Evolutionary conservation across 2,888 invertebrate genomes (phyloP).

Genomic region (Stomorhina lunata): DNA sequence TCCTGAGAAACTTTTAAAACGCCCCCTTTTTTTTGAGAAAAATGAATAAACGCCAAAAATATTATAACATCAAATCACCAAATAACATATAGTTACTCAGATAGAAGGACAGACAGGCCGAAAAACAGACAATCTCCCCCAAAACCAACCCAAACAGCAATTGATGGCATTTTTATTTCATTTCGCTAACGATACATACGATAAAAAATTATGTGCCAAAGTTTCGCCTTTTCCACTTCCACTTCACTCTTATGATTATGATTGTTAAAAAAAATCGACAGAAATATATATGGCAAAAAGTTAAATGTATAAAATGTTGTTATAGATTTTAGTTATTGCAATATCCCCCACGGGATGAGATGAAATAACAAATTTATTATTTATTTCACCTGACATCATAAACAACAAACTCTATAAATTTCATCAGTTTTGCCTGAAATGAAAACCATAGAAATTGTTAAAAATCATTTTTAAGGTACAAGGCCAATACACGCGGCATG

Average conservation of each 20-base stretch:
- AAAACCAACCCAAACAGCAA: neutral
- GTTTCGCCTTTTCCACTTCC: slow-evolving; percentile 60
- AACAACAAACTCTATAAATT: slow-evolving; percentile 78
- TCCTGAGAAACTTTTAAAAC: slow-evolving; percentile 53
- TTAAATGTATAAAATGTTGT: slow-evolving; percentile 2
- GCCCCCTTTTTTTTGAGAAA: slow-evolving; percentile 34
- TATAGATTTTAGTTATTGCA: slow-evolving; percentile 13
- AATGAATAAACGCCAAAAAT: slow-evolving; percentile 49
- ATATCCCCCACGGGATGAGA: slow-evolving; percentile 60
- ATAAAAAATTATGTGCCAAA: slow-evolving; percentile 63
- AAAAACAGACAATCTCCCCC: slow-evolving; percentile 27
- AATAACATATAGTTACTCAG: no score
- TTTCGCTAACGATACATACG: slow-evolving; percentile 49
- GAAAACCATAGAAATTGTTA: slow-evolving; percentile 62
- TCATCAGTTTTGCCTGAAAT: slow-evolving; percentile 65
- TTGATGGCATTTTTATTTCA: slow-evolving; percentile 38
- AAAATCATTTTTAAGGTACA: slow-evolving; percentile 58
- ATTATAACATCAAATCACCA: slow-evolving; percentile 36
- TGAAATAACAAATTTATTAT: slow-evolving; percentile 79
- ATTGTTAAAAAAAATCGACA: slow-evolving; percentile 5
- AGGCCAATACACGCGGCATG: no score
- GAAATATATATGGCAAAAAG: slow-evolving; percentile 20
- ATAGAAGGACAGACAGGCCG: no score
- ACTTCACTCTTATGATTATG: slow-evolving; percentile 50
- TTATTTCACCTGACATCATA: slow-evolving; percentile 80